Percentiles rank a stretch among this genome's conserved stretches.
Conservation (phyloP, 2,113 vertebrate species). For the Litocranius walleri region DNA sequence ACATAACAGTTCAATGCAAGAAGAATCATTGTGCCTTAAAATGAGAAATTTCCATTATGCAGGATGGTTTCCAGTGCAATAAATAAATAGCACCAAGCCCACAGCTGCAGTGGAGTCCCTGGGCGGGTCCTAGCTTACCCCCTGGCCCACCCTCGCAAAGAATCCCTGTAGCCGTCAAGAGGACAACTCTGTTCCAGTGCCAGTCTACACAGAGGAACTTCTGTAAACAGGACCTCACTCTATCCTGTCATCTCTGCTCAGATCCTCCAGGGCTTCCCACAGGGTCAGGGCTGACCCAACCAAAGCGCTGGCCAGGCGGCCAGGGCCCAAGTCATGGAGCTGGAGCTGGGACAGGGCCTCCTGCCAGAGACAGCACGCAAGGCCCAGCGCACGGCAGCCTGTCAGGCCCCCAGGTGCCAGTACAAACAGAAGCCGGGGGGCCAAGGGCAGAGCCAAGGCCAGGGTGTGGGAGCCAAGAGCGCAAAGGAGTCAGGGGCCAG, state of each 20-base stretch:
- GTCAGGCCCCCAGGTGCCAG: constrained; percentile 40
- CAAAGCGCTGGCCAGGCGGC: constrained; percentile 42
- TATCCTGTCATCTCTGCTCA: constrained; percentile 19
- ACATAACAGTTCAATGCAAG: constrained; percentile 14
- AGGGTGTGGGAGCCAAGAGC: background rate
- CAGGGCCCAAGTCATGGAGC: constrained; percentile 30
- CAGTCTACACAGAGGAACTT: constrained; percentile 50
- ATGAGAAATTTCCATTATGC: background rate
- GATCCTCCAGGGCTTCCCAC: constrained; percentile 16
- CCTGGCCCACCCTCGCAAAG: background rate
- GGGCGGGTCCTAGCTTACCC: background rate
- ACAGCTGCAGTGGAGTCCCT: background rate
- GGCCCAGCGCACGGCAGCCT: constrained; percentile 22
- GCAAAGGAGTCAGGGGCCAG: background rate
- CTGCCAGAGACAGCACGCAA: constrained; percentile 47
- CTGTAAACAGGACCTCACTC: constrained; percentile 54
- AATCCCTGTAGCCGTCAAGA: constrained; percentile 2
- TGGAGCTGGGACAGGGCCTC: constrained; percentile 43
- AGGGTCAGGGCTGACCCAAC: constrained; percentile 29
- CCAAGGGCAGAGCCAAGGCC: constrained; percentile 27
- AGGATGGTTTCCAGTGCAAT: background rate
- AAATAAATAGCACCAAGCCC: background rate
- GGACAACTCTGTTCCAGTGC: constrained; percentile 32
- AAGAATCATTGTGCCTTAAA: constrained; percentile 22
- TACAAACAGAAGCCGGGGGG: constrained; percentile 61